Conservation (phyloP, 1,140 invertebrate species). For the Lepeophtheirus salmonis region DNA sequence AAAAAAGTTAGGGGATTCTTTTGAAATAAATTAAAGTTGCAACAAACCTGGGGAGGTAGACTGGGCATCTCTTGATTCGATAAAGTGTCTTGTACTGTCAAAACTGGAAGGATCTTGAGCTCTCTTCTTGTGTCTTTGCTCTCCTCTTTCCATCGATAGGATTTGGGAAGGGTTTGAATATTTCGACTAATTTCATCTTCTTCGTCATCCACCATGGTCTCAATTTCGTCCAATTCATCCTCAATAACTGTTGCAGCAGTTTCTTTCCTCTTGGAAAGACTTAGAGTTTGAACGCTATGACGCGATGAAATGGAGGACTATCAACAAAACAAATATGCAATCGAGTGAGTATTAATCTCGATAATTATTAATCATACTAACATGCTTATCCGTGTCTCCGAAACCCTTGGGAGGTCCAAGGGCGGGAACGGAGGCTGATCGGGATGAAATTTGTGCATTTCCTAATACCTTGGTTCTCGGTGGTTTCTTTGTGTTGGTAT, state of each 20-base stretch:
- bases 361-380: no score
- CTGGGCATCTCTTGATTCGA: background rate
- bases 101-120: slow-evolving; percentile 8
- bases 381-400: background rate
- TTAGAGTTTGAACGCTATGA: background rate
- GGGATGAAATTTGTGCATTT: background rate
- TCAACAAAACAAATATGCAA: no score
- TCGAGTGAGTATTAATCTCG: no score
- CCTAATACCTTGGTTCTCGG: no score
- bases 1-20: no score
- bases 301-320: background rate
- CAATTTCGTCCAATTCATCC: background rate
- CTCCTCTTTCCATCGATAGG: background rate
- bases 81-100: slow-evolving; percentile 7
- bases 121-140: background rate
- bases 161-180: background rate
- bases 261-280: background rate
- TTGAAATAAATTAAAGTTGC: background rate
- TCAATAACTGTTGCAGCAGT: background rate
- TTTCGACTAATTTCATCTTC: background rate
- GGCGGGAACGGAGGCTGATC: background rate
- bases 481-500: background rate
- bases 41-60: slow-evolving; percentile 1
- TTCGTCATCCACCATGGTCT: slow-evolving; percentile 4
- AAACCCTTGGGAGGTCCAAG: background rate